Evolutionary conservation across 2,797 vertebrate genomes (phyloP).

Genomic region (Paratrypauchen microcephalus): DNA sequence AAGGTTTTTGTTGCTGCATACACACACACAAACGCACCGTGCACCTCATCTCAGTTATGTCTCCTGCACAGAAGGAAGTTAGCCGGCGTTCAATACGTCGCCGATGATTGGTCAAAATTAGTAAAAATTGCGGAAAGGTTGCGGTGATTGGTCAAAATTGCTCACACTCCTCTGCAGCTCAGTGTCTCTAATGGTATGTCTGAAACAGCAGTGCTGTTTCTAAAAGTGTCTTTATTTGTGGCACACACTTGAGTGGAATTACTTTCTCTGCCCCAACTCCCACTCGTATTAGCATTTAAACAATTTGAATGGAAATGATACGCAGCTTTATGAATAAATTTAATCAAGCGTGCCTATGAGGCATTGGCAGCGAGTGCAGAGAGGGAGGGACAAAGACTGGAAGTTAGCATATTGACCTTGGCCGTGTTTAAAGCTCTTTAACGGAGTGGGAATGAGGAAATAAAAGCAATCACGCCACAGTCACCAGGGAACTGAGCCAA

Average conservation of each 20-base stretch:
- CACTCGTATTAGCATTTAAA: constrained; percentile 71
- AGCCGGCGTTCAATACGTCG: too few relatives aligned
- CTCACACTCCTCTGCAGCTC: neutral
- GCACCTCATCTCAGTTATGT: too few relatives aligned
- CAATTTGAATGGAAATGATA: constrained; percentile 73
- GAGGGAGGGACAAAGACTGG: constrained; percentile 35
- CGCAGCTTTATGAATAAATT: constrained; percentile 54
- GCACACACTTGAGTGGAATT: constrained; percentile 19
- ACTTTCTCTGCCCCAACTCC: constrained; percentile 25
- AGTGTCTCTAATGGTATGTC: neutral
- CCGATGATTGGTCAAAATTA: too few relatives aligned
- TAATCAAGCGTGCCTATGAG: constrained; percentile 65
- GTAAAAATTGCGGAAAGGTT: too few relatives aligned
- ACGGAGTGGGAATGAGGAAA: constrained; percentile 43
- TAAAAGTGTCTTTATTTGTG: constrained; percentile 17
- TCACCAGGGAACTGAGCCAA: constrained; percentile 43
- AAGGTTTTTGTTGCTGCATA: too few relatives aligned
- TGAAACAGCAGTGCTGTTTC: neutral
- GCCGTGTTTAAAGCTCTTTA: constrained; percentile 44
- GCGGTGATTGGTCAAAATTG: too few relatives aligned
- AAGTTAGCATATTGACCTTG: constrained; percentile 59
- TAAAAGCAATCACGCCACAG: constrained; percentile 50
- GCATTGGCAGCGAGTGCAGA: constrained; percentile 45
- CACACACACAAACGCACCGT: too few relatives aligned
- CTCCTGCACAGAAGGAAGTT: too few relatives aligned